phyloP scores from a whole-genome alignment of 2,797 vertebrate genomes.

The Tiaroga cobitis region DNA sequence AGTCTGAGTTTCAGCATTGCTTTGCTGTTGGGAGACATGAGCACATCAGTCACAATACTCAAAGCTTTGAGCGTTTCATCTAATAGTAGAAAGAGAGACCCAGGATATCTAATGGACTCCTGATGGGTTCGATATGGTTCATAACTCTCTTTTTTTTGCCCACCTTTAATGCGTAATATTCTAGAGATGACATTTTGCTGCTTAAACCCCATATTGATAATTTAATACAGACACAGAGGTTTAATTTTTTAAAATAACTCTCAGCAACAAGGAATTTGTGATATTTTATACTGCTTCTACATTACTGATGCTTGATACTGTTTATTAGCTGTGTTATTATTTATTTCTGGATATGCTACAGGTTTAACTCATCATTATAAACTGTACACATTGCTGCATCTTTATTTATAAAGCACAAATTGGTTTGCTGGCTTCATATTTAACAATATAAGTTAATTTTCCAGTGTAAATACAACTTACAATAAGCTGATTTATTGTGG shows the following conservation, averaged over 20 bases:
- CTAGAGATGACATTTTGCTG: neutral
- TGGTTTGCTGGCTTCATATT: neutral
- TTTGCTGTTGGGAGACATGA: constrained; percentile 32
- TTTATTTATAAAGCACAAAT: neutral
- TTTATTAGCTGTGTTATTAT: neutral
- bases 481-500: neutral
- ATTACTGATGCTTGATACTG: neutral
- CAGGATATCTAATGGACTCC: neutral
- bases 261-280: neutral
- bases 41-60: constrained; percentile 20
- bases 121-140: neutral
- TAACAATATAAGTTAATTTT: neutral
- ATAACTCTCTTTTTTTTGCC: neutral
- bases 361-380: neutral
- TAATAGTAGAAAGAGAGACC: neutral
- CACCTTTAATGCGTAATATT: neutral
- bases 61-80: constrained; percentile 27
- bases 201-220: neutral
- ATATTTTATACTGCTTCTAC: neutral
- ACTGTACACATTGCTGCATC: neutral
- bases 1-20: constrained; percentile 9
- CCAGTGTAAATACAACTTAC: neutral
- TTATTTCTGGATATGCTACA: neutral
- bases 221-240: neutral
- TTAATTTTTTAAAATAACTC: neutral